Evolutionary conservation across 2,797 vertebrate species (phyloP).

Genomic region (Sebastes dallii): DNA sequence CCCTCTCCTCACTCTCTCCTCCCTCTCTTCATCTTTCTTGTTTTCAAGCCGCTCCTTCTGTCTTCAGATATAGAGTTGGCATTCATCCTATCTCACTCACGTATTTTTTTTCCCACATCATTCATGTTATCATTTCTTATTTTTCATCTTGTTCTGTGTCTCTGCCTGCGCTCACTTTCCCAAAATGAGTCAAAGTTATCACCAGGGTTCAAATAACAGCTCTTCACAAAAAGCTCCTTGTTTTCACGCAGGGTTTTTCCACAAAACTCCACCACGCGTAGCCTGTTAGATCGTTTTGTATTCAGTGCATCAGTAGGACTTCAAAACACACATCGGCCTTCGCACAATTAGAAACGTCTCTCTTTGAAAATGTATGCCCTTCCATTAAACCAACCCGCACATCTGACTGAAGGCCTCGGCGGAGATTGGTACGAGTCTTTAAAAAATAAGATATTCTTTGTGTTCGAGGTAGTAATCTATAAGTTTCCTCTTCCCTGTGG

Average conservation of each 20-base stretch:
- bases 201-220: constrained; percentile 19
- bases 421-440: constrained; percentile 24
- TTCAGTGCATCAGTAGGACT: background rate
- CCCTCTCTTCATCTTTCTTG: constrained; percentile 68
- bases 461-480: constrained; percentile 69
- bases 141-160: constrained; percentile 24
- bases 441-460: constrained; percentile 55
- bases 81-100: constrained; percentile 50
- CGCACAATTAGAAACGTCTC: constrained; percentile 1
- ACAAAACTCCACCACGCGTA: background rate
- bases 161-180: constrained; percentile 24
- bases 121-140: constrained; percentile 41
- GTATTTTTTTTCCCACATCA: constrained; percentile 6
- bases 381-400: constrained; percentile 10
- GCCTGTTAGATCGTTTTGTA: constrained; percentile 2
- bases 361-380: constrained; percentile 3
- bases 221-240: background rate
- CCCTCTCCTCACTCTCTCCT: constrained; percentile 60
- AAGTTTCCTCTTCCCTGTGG: constrained; percentile 60
- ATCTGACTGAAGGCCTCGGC: constrained; percentile 31
- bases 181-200: constrained; percentile 39
- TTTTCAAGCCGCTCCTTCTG: constrained; percentile 61
- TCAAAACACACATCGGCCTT: constrained; percentile 1
- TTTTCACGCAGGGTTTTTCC: constrained; percentile 4
- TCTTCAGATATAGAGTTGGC: constrained; percentile 58